Percentiles rank a stretch among this genome's conserved stretches.
Conservation (phyloP, 2,888 invertebrate species). For the Phasia obesa region DNA sequence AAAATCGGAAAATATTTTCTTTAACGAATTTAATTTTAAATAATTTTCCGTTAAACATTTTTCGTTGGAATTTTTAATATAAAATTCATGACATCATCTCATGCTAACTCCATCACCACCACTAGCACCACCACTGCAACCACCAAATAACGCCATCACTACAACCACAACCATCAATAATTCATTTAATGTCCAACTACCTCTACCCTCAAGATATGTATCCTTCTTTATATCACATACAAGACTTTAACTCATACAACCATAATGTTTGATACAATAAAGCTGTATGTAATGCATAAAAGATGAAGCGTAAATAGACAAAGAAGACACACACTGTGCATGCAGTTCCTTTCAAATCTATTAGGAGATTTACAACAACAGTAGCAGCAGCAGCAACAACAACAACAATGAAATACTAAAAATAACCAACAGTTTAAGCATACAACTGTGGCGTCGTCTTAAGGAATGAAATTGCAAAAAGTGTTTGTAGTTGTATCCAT, state of each 20-base stretch:
- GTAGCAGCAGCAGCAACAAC: not conserved
- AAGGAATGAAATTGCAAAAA: not conserved
- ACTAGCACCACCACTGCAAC: constrained; percentile 5
- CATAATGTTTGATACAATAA: constrained; percentile 30
- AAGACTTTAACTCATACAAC: not conserved
- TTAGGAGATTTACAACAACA: not conserved
- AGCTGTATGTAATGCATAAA: constrained; percentile 68
- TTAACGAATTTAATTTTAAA: not conserved
- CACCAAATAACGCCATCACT: constrained; percentile 4
- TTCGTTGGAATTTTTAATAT: not conserved
- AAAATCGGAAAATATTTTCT: too few relatives aligned
- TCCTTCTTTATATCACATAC: not conserved
- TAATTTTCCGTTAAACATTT: not conserved
- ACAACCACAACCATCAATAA: constrained; percentile 51
- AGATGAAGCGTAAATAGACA: constrained; percentile 63
- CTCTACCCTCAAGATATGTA: not conserved
- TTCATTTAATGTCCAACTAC: constrained; percentile 50
- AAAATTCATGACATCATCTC: constrained; percentile 5
- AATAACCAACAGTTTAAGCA: constrained; percentile 4
- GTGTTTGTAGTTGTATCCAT: not conserved
- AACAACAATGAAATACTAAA: constrained; percentile 11
- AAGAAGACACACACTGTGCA: not conserved
- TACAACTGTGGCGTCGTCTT: not conserved
- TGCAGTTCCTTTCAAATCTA: not conserved
- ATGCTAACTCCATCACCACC: constrained; percentile 4